A percentile compares a stretch with the other conserved stretches of the same genome.
These are phyloP conservation scores for Malachius bipustulatus DNA, from an alignment of 2,888 invertebrate genomes.

Conservation along the genomic window DNA sequence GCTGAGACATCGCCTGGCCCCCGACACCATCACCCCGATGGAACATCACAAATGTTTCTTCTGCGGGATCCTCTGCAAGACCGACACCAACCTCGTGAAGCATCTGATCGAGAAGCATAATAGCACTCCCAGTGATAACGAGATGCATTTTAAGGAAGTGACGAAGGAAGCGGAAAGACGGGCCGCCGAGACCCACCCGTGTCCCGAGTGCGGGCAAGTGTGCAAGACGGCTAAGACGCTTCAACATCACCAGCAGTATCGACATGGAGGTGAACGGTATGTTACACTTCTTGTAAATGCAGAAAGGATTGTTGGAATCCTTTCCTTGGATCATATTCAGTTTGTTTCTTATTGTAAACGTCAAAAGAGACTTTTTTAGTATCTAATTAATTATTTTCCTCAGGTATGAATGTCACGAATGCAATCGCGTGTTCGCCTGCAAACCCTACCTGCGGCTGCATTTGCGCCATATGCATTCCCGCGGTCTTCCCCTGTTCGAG, in stretches of 20 bases:
- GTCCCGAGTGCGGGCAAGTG: not conserved
- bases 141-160: too few species aligned
- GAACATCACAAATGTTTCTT: not conserved
- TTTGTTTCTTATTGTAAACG: too few species aligned
- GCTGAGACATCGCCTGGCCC: not conserved
- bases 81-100: not conserved
- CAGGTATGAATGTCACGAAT: too few species aligned
- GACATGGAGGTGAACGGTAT: not conserved
- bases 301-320: too few species aligned
- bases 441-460: constrained; percentile 1
- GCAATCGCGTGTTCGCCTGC: not conserved
- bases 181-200: not conserved
- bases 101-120: constrained; percentile 1
- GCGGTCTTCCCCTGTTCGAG: not conserved
- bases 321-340: too few species aligned
- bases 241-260: not conserved
- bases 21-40: not conserved
- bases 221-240: constrained; percentile 2
- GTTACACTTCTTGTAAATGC: too few species aligned
- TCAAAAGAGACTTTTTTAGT: too few species aligned
- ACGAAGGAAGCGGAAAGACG: too few species aligned
- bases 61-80: constrained; percentile 1
- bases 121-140: not conserved
- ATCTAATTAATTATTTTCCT: too few species aligned
- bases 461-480: not conserved